Base-by-base conservation (phyloP, 2,888 invertebrate genomes). In the Spodoptera picta region DNA sequence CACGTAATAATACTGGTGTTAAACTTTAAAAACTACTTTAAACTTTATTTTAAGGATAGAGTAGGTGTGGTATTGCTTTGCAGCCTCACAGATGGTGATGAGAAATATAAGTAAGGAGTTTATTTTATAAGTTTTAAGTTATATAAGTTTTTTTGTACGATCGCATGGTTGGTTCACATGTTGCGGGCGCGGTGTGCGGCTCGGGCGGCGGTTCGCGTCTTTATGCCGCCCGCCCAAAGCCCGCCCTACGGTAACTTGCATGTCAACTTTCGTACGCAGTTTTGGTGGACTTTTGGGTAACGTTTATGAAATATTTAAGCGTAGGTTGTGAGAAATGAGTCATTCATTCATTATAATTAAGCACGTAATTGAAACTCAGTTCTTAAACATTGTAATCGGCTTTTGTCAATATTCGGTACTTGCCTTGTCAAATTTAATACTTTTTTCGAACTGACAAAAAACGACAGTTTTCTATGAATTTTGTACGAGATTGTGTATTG, bases 191-290 rank as follows among this genome's bases (percentile, higher is more conserved):
- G 69, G 65, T 69, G 84, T 85, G 86, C 80, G 76, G 73, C 82
- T 80, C 68, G 77, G 72, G 75, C 86, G 90, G 81, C 80, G 83
- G 85, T 89, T 87, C 90, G 88, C 78, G 82, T 83, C 87, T 83
- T 76, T 91, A 86, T 92, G 92, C 83, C 88, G 86, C 73, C 84
- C 84, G 84, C 83, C 73, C 54, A 65, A 59, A 65, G 55, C 83
- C 85, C 86, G 85, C 85, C 83, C 79, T 71, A 68, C 54, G 50
- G 7, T 44, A 72, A 78, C 78, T 77, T 77, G 69, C 66, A 65
- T 41, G 43, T 66, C 60, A 82, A 81, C 78, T 83, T 83, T 36
- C 69, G 59, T 70, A 79, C 83, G 77, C 77, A 81, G 63, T 78
- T 72, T 63, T 36, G 46, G 50, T 54, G 53, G 36, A 45, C 60